Evolutionary conservation across 2,797 vertebrate genomes (phyloP).

Genomic region (Florisuga fusca): DNA sequence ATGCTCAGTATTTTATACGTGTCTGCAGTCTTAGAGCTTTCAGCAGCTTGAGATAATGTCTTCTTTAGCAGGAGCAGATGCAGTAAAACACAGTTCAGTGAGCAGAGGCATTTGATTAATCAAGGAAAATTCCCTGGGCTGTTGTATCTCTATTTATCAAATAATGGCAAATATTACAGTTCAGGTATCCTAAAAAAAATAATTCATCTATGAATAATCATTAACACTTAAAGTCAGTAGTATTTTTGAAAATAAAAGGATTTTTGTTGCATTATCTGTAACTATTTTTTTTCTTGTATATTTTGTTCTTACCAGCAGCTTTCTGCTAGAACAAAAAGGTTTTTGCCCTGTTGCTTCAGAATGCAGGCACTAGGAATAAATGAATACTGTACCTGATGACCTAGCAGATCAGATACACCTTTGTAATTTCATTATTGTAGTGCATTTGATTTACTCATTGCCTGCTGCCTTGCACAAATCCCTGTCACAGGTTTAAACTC

Average conservation of each 20-base stretch:
- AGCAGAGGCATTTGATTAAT: not conserved
- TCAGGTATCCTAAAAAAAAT: not conserved
- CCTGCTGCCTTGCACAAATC: not conserved
- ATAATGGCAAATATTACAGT: not conserved
- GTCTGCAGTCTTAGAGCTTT: not conserved
- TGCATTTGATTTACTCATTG: not conserved
- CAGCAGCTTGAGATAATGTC: not conserved
- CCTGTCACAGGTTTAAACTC: not conserved
- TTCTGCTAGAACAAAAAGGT: not conserved
- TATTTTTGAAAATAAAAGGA: not conserved
- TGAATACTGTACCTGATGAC: not conserved
- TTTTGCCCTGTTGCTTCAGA: not conserved
- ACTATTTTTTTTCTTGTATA: not conserved
- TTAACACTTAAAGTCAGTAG: not conserved
- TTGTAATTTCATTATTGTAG: not conserved
- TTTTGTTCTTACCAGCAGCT: not conserved
- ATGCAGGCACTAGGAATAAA: not conserved
- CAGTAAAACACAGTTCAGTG: conserved; percentile 1
- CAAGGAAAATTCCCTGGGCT: not conserved
- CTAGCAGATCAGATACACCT: not conserved
- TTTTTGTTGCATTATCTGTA: not conserved
- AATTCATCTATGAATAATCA: not conserved
- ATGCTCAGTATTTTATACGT: not conserved
- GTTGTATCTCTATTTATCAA: not conserved
- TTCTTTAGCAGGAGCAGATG: conserved; percentile 24